Conservation (phyloP, 2,797 vertebrate genomes). For the Sebastolobus altivelis region DNA sequence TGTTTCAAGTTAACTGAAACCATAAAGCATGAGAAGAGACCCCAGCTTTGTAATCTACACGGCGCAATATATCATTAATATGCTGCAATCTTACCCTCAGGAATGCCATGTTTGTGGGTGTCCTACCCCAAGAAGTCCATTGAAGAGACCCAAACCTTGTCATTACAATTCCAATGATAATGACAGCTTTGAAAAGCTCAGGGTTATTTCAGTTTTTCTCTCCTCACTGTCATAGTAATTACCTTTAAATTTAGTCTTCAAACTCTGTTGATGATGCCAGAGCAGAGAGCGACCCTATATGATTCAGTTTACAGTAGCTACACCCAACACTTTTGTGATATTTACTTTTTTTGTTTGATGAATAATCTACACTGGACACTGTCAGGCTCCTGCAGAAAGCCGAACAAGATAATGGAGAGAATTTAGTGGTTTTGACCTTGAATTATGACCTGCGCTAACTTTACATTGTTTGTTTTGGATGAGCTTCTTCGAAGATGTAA, state of each 20-base stretch:
- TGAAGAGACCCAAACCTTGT: constrained; percentile 87
- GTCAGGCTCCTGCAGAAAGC: constrained; percentile 66
- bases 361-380: constrained; percentile 74
- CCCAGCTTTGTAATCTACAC: constrained; percentile 84
- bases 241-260: constrained; percentile 90
- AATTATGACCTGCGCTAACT: constrained; percentile 77
- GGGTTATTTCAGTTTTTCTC: constrained; percentile 87
- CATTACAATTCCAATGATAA: constrained; percentile 91
- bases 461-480: constrained; percentile 83
- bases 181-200: constrained; percentile 86
- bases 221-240: constrained; percentile 89
- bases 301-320: constrained; percentile 84
- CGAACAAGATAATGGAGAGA: constrained; percentile 72
- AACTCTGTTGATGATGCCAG: constrained; percentile 81
- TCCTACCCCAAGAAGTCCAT: constrained; percentile 86
- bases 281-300: constrained; percentile 75
- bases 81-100: constrained; percentile 83
- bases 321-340: constrained; percentile 81
- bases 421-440: constrained; percentile 66
- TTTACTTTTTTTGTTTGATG: constrained; percentile 66
- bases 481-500: constrained; percentile 72
- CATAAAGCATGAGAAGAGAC: constrained; percentile 75
- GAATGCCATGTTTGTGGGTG: constrained; percentile 89
- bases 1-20: constrained; percentile 76
- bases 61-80: constrained; percentile 86